A percentile compares a stretch with the other conserved stretches of the same genome.
phyloP scores from a whole-genome alignment of 1,140 invertebrate genomes.

The Dendrolimus kikuchii region DNA sequence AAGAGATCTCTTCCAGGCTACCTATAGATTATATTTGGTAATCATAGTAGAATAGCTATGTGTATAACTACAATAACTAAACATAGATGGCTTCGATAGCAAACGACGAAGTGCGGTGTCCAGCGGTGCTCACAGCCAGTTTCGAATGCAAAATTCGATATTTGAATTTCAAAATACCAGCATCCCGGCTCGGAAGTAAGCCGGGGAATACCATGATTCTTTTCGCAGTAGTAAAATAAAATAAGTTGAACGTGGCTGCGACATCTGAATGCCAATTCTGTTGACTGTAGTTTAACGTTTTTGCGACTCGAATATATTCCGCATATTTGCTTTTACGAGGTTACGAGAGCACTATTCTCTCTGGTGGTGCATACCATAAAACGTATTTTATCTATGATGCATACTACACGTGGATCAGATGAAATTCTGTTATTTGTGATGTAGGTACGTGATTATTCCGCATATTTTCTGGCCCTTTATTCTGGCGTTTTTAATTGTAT shows the following conservation, averaged over 20 bases:
- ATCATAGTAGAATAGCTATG: too few species aligned
- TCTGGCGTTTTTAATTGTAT: too few species aligned
- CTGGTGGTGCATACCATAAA: not conserved
- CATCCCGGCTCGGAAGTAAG: slow-evolving; percentile 20
- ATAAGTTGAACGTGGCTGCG: slow-evolving; percentile 37
- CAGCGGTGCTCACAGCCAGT: slow-evolving; percentile 32
- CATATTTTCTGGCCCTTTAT: too few species aligned
- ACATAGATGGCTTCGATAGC: slow-evolving; percentile 4
- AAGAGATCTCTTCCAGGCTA: too few species aligned
- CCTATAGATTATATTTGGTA: too few species aligned
- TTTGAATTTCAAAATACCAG: slow-evolving; percentile 64
- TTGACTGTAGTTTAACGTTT: slow-evolving; percentile 10
- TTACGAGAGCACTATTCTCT: not conserved
- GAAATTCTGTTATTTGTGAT: too few species aligned
- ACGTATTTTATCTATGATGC: too few species aligned
- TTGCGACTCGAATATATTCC: too few species aligned
- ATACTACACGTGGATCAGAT: too few species aligned
- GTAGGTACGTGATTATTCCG: too few species aligned
- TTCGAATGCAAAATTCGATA: slow-evolving; percentile 60
- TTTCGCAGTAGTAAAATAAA: slow-evolving; percentile 40
- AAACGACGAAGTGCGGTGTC: slow-evolving; percentile 8
- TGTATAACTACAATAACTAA: too few species aligned
- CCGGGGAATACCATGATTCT: slow-evolving; percentile 45
- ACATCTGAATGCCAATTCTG: slow-evolving; percentile 47
- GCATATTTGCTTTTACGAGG: too few species aligned